These are phyloP conservation scores for Tetramorium alpestre DNA, from an alignment of 1,140 invertebrate species.

Conservation along the genomic window DNA sequence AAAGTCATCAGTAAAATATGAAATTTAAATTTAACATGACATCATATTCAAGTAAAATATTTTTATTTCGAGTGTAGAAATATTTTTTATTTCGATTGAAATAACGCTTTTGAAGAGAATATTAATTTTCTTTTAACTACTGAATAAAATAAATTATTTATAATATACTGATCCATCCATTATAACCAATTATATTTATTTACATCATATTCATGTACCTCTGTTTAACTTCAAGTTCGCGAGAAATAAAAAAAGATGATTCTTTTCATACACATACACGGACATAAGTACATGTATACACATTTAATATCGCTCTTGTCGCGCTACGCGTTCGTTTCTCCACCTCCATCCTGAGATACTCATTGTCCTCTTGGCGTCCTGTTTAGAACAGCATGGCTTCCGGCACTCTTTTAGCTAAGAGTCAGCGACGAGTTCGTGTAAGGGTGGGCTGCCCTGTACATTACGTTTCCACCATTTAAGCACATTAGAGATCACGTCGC, in stretches of 20 bases:
- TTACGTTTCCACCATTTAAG: conserved; percentile 70
- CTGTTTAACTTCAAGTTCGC: background rate
- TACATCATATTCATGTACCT: background rate
- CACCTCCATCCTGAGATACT: conserved; percentile 62
- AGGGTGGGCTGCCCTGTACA: conserved; percentile 84
- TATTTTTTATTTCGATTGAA: background rate
- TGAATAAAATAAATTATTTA: background rate
- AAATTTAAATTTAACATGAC: background rate
- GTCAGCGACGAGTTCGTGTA: conserved; percentile 82
- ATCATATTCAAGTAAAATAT: background rate
- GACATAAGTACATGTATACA: conserved; percentile 3
- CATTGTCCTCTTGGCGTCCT: conserved; percentile 69
- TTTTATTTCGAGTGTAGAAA: background rate
- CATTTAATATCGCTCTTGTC: conserved; percentile 46
- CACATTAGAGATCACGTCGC: conserved; percentile 62
- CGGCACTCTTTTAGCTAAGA: conserved; percentile 78
- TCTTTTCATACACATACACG: background rate
- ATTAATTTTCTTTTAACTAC: background rate
- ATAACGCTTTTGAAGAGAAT: background rate
- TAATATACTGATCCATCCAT: background rate
- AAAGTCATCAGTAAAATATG: background rate
- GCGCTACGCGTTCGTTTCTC: conserved; percentile 64
- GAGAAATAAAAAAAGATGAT: conserved; percentile 3
- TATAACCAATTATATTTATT: background rate
- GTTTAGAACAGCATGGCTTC: conserved; percentile 81